Evolutionary conservation across 2,797 vertebrate species (phyloP).

Genomic region (Synaphobranchus kaupii): DNA sequence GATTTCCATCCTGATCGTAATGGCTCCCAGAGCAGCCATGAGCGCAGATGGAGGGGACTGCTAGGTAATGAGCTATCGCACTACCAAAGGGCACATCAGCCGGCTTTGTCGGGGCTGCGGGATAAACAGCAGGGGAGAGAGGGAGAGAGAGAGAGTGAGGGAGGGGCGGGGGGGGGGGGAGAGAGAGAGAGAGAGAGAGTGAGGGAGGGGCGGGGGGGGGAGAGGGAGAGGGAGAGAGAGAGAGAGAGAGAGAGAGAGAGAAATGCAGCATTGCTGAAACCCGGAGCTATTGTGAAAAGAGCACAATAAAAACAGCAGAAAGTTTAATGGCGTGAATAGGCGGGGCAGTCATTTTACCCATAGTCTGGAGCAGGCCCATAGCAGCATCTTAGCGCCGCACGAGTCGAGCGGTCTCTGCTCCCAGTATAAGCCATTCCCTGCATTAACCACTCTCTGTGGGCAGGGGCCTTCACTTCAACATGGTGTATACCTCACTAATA

Average conservation of each 20-base stretch:
- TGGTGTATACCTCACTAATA: no score
- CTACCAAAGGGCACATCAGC: conserved; percentile 88
- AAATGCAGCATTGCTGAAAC: neutral
- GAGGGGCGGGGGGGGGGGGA: neutral
- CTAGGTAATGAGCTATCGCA: conserved; percentile 98
- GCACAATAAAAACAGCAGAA: neutral
- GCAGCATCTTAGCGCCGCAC: no score
- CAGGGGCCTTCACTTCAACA: no score
- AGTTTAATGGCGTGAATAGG: neutral
- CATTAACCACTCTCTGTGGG: no score
- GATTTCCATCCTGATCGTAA: conserved; percentile 99
- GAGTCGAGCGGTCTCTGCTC: no score
- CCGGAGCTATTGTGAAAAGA: neutral
- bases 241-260: neutral
- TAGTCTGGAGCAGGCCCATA: no score
- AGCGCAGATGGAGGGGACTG: conserved; percentile 99
- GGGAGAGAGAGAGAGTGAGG: conserved; percentile 22
- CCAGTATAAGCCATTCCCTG: no score
- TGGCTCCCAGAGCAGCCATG: conserved; percentile 97
- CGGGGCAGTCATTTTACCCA: no score
- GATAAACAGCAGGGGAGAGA: neutral
- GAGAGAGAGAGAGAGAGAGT: neutral
- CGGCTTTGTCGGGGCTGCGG: conserved; percentile 78
- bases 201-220: neutral
- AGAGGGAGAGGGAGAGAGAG: conserved; percentile 16